A percentile compares a stretch with the other conserved stretches of the same genome.
Evolutionary conservation across 2,113 vertebrate species (phyloP).

Genomic region (Zosterops pallidus): DNA sequence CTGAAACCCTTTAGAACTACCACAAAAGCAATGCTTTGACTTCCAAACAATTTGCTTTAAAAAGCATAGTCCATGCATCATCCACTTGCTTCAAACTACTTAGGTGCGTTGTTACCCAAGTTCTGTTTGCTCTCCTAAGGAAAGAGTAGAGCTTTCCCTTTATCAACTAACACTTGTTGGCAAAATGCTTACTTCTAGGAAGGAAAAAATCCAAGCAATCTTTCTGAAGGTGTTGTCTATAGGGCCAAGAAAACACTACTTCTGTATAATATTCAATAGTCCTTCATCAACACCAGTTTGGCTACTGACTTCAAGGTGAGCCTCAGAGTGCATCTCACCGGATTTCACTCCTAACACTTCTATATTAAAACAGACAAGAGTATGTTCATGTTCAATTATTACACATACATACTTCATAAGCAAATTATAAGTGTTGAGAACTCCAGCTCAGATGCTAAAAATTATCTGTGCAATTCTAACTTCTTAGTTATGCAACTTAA

Average conservation of each 20-base stretch:
- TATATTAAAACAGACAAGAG: background rate
- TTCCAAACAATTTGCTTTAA: background rate
- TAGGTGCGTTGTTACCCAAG: background rate
- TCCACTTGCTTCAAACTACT: background rate
- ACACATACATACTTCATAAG: background rate
- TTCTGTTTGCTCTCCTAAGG: background rate
- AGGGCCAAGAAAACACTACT: background rate
- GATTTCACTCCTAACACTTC: background rate
- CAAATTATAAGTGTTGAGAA: background rate
- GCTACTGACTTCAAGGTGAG: background rate
- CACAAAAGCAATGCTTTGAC: accelerated
- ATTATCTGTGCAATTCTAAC: background rate
- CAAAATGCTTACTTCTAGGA: background rate
- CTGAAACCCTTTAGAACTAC: background rate
- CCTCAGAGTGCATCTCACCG: background rate
- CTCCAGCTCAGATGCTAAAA: background rate
- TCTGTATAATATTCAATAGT: background rate
- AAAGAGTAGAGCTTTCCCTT: background rate
- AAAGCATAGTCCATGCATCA: background rate
- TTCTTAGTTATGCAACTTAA: background rate
- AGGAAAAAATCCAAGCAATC: background rate
- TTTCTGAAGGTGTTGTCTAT: background rate
- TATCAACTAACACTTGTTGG: background rate
- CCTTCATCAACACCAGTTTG: background rate
- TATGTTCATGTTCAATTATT: background rate